Conservation (phyloP, 2,888 invertebrate species). For the Diplolepis rosae region DNA sequence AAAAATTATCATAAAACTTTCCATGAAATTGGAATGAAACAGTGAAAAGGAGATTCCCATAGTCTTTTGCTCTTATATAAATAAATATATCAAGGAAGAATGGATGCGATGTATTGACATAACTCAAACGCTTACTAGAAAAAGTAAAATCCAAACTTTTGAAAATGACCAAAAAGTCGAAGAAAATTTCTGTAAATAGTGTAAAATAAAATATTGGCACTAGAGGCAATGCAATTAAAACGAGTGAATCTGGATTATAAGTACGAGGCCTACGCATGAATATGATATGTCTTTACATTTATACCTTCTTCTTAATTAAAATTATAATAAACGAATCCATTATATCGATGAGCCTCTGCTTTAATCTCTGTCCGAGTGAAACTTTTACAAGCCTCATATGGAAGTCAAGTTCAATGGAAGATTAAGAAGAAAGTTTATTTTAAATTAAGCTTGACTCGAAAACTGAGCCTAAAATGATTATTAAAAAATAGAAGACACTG, state of each 20-base stretch:
- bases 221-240: background rate
- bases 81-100: conserved; percentile 66
- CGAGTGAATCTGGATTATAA: background rate
- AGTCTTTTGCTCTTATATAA: conserved; percentile 64
- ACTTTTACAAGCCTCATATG: background rate
- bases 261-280: conserved; percentile 26
- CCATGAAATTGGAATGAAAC: conserved; percentile 12
- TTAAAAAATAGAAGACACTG: background rate
- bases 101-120: background rate
- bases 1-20: conserved; percentile 12
- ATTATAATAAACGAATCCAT: background rate
- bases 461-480: conserved; percentile 1
- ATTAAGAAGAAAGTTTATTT: background rate
- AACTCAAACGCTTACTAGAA: background rate
- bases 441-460: conserved; percentile 1
- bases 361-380: background rate
- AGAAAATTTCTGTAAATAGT: background rate
- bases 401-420: background rate
- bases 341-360: background rate
- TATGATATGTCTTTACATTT: conserved; percentile 25
- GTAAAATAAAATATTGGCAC: background rate
- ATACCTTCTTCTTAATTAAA: background rate
- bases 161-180: background rate
- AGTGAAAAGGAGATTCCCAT: conserved; percentile 32
- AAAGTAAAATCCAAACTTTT: background rate